Percentiles rank a stretch among this genome's conserved stretches.
These are phyloP conservation scores for Tenthredo scrophulariae DNA, from an alignment of 2,888 invertebrate genomes.

Conservation along the genomic window DNA sequence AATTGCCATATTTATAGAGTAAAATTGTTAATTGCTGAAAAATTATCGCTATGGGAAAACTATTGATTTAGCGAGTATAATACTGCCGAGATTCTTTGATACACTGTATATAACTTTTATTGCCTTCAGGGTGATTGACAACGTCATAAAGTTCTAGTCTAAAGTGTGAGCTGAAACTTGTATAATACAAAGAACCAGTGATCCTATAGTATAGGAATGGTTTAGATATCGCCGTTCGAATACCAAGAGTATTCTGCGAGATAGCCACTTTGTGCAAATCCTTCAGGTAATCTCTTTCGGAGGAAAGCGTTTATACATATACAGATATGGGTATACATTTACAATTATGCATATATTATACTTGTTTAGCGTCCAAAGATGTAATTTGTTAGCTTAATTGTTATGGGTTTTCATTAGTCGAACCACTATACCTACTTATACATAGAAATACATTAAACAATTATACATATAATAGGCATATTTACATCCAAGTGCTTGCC, in stretches of 20 bases:
- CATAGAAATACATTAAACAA: neutral
- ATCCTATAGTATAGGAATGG: neutral
- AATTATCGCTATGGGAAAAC: neutral
- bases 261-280: neutral
- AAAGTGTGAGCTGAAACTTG: slow-evolving; percentile 23
- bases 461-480: neutral
- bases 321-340: neutral
- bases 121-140: neutral
- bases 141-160: slow-evolving; percentile 36
- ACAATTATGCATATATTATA: slow-evolving; percentile 16
- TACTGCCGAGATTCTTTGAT: slow-evolving; percentile 31
- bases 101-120: slow-evolving; percentile 16
- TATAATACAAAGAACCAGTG: slow-evolving; percentile 23
- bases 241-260: neutral
- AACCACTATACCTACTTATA: neutral
- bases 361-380: slow-evolving; percentile 32
- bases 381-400: slow-evolving; percentile 32
- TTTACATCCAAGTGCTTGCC: neutral
- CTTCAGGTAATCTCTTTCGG: neutral
- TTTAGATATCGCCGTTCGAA: slow-evolving; percentile 7
- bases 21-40: neutral
- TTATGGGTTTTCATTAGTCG: slow-evolving; percentile 9
- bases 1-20: neutral
- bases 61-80: neutral
- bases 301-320: slow-evolving; percentile 25